Evolutionary conservation across 2,113 vertebrate species (phyloP).

Genomic region (Takifugu flavidus): DNA sequence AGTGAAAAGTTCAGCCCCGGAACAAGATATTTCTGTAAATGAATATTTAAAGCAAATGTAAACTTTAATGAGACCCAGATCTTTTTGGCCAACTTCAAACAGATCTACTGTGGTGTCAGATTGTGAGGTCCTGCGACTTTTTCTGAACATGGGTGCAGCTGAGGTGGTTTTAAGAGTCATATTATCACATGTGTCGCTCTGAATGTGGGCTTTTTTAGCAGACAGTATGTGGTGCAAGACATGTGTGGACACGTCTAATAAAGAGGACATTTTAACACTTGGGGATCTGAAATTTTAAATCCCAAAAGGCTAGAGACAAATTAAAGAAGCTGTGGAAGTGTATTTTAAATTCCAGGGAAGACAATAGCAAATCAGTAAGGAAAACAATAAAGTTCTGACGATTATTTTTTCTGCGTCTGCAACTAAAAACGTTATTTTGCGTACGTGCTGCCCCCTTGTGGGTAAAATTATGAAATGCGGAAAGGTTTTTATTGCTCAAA

Average conservation of each 20-base stretch:
- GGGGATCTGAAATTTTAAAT: too few species aligned
- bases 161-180: slow-evolving; percentile 31
- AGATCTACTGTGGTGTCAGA: slow-evolving; percentile 32
- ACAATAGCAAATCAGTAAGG: too few species aligned
- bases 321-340: too few species aligned
- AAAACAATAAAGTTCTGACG: too few species aligned
- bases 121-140: slow-evolving; percentile 53
- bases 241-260: not conserved
- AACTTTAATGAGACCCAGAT: slow-evolving; percentile 14
- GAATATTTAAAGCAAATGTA: slow-evolving; percentile 47
- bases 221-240: slow-evolving; percentile 11
- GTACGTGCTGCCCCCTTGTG: slow-evolving; percentile 55
- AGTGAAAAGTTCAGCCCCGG: not conserved
- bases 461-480: not conserved
- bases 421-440: not conserved
- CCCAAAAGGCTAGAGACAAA: too few species aligned
- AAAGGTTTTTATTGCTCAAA: too few species aligned
- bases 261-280: too few species aligned
- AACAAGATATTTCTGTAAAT: slow-evolving; percentile 25
- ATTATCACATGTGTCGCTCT: slow-evolving; percentile 20
- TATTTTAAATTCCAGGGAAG: too few species aligned
- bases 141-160: slow-evolving; percentile 52
- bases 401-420: not conserved
- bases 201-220: not conserved
- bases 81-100: slow-evolving; percentile 28